Evolutionary conservation across 2,113 vertebrate genomes (phyloP).

Genomic region (Aspidoscelis tigris): DNA sequence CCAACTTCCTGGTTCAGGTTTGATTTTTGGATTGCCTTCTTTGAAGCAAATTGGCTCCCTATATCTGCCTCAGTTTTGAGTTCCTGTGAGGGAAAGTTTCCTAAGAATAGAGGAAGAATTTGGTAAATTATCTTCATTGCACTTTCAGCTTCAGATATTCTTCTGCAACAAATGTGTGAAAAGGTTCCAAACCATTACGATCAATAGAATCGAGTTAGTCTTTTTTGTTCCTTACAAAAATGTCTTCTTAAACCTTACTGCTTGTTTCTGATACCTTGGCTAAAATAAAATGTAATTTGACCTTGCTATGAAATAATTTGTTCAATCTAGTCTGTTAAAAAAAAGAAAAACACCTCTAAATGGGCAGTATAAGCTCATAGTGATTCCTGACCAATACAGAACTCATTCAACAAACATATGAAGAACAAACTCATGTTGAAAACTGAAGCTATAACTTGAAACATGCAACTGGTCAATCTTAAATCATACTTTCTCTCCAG

Average conservation of each 20-base stretch:
- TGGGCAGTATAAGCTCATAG: not conserved
- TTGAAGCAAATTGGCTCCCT: no score
- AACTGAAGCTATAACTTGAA: slow-evolving; percentile 20
- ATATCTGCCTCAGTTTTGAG: no score
- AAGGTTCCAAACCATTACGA: not conserved
- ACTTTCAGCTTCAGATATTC: not conserved
- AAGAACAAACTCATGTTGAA: slow-evolving; percentile 25
- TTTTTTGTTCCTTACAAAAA: not conserved
- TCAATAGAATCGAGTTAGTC: not conserved
- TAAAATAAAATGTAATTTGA: slow-evolving; percentile 2
- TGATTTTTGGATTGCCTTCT: no score
- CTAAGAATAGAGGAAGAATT: no score
- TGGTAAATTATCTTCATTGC: no score
- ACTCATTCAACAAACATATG: slow-evolving; percentile 24
- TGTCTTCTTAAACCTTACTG: not conserved
- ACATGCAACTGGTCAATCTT: slow-evolving; percentile 36
- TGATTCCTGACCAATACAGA: slow-evolving; percentile 5
- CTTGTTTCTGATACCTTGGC: not conserved
- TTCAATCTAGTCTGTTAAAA: not conserved
- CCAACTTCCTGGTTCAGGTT: no score
- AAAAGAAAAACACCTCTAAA: no score
- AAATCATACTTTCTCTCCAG: not conserved
- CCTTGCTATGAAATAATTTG: not conserved
- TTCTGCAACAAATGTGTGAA: not conserved
- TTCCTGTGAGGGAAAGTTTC: no score